These are phyloP conservation scores for Dryoscopus gambensis DNA, from an alignment of 2,113 vertebrate species.

Conservation along the genomic window DNA sequence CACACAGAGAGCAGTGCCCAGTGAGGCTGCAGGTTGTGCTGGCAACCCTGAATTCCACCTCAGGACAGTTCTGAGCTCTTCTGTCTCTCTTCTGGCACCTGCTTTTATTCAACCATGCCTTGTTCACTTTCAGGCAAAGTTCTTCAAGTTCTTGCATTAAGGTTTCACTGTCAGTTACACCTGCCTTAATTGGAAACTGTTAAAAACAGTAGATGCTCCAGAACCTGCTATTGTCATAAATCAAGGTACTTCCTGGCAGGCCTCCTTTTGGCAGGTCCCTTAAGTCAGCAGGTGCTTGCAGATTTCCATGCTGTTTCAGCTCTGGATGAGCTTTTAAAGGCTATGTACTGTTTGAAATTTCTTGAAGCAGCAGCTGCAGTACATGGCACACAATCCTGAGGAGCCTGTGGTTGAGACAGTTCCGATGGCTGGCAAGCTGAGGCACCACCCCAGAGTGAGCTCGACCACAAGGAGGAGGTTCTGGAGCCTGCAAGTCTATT, in stretches of 20 bases:
- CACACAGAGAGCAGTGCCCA: rapidly evolving
- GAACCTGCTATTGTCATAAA: neutral
- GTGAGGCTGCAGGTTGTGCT: rapidly evolving
- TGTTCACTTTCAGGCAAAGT: neutral
- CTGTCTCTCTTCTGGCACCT: neutral
- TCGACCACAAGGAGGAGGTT: neutral
- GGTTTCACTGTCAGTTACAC: neutral
- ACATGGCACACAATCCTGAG: neutral
- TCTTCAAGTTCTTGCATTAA: neutral
- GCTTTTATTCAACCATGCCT: neutral
- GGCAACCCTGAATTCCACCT: neutral
- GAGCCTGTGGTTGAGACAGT: neutral
- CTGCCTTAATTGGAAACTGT: neutral
- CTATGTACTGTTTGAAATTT: neutral
- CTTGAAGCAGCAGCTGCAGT: neutral
- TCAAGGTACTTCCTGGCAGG: neutral
- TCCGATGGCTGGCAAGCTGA: neutral
- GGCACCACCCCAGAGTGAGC: neutral
- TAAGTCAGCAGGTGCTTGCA: neutral
- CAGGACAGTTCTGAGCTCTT: neutral
- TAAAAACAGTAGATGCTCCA: neutral
- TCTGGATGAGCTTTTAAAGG: neutral
- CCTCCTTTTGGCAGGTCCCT: neutral
- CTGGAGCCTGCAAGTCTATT: neutral
- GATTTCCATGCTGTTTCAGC: neutral